Base-by-base conservation (phyloP, 1,140 invertebrate species). In the Drosophila biarmipes region DNA sequence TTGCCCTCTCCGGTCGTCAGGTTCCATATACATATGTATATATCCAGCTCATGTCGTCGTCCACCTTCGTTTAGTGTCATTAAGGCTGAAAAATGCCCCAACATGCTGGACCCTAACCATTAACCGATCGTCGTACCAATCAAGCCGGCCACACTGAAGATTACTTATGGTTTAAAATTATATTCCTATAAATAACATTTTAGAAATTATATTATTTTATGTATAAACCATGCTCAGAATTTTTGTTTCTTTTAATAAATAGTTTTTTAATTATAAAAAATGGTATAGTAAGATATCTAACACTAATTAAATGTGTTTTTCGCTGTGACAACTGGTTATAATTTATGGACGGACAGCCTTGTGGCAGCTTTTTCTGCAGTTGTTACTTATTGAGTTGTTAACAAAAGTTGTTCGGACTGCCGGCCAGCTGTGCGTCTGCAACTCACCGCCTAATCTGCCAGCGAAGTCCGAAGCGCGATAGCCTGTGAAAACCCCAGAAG, bases 11-110 rank as follows among this genome's bases (percentile, higher is more conserved):
- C 19, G 34, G 17, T 34, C 43, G 51, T 37, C 55, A 29, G 35
- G 31, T 43, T 40, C 34, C 31, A 48, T 53, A 42, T 43, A 35
- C 45, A 19, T 31, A 61, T 49, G 35, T 48, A 21, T 54, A 66
- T 76, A 55, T 53, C 35, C 73, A 73, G 38, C 59, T 72, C 59
- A 62, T 66, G 75, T 77, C 59, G 49, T 76, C 62, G 71, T 62
- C 68, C 66, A 63, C 69, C 82, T 82, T 78, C 78, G 63, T 81
- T 82, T 73, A 73, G 75, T 76, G 84, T 71, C 84, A 89, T 89
- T 87, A 80, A 82, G 75, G 61, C 68, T 84, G 53, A 80, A 77
- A 87, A 87, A 87, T 87, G 67, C 51, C 77, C 51, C 45, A 76
- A 67, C 78, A 78, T 68, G 66, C 66, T 7, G 14, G 61, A 59